Evolutionary conservation across 2,113 vertebrate genomes (phyloP).

Genomic region (Pachycephala philippinensis): DNA sequence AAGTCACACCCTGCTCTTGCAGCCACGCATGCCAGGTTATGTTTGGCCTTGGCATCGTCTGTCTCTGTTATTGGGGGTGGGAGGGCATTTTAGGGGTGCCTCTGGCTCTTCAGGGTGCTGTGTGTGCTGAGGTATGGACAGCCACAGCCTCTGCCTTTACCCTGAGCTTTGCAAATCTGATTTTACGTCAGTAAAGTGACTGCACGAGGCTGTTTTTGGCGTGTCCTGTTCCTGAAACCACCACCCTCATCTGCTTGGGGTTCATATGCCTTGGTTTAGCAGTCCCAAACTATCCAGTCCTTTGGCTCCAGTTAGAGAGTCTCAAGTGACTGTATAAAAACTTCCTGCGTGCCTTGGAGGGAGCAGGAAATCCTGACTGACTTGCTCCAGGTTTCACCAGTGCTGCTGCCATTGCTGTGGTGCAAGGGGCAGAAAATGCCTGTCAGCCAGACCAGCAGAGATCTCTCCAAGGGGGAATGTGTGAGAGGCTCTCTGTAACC

Average conservation of each 20-base stretch:
- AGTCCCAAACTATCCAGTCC: background rate
- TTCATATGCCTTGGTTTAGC: background rate
- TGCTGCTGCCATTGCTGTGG: background rate
- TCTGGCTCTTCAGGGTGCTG: background rate
- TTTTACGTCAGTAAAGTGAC: background rate
- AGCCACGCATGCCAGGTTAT: accelerated
- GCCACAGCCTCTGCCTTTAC: background rate
- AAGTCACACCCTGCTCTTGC: slow-evolving; percentile 53
- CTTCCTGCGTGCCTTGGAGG: background rate
- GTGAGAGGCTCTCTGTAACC: background rate
- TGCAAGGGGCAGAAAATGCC: background rate
- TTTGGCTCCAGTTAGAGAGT: background rate
- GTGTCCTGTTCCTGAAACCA: background rate
- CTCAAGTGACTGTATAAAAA: background rate
- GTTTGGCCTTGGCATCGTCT: background rate
- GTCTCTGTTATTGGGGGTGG: background rate
- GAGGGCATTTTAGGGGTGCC: background rate
- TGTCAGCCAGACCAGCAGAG: background rate
- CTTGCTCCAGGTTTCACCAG: background rate
- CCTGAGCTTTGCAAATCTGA: background rate
- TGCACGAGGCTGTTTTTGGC: background rate
- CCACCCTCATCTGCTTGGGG: background rate
- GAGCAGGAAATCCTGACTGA: background rate
- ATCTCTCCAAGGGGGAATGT: background rate
- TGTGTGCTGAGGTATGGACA: background rate